Base-by-base conservation (phyloP, 2,113 vertebrate species). In the Calidris pygmaea region DNA sequence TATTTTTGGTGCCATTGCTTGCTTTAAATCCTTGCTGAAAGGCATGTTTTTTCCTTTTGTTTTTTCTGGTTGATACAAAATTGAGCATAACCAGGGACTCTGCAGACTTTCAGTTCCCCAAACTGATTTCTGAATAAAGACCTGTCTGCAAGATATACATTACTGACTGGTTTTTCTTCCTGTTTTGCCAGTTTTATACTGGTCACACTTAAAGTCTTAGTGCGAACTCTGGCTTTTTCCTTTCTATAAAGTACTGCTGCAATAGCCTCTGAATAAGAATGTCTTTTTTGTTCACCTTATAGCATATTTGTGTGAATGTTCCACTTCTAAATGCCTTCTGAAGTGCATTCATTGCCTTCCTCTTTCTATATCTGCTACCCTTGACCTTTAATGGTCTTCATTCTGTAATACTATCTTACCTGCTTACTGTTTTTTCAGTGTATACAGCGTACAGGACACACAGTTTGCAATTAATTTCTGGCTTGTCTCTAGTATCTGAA, bases 41-140 rank as follows among this genome's bases (percentile, higher is more conserved):
- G 17, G 4, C 1, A 10, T 59, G 0, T 29, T 72, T 52, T 68
- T 34, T 4, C 7, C 3, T n/a, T n/a, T n/a, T 29, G 0, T 90
- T 83, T 82, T 83, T 62, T 3, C 41, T 88, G 41, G 6, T 67
- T 55, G 23, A 55, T 80, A 59, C 8, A 80, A 76, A 86, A 50
- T 21, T 39, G 34, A 77, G 5, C 3, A 3, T 70, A 90, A 56
- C 22, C 30, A 63, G 13, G 17, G 16, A 45, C 34, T 80, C 45
- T 63, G 62, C 12, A 59, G 58, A 53, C 20, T 67, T 89, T 56
- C 41, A 56, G 26, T 66, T 72, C 39, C 20, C 2, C 43, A 59
- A 11, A 55, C 7, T 58, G 24, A 56, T 87, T 92, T 82, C 34
- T 66, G 39, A 72, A 59, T 43, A 62, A 93, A 59, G 65, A 62